Base-by-base conservation (phyloP, 1,140 invertebrate genomes). In the Acromyrmex echinatior region DNA sequence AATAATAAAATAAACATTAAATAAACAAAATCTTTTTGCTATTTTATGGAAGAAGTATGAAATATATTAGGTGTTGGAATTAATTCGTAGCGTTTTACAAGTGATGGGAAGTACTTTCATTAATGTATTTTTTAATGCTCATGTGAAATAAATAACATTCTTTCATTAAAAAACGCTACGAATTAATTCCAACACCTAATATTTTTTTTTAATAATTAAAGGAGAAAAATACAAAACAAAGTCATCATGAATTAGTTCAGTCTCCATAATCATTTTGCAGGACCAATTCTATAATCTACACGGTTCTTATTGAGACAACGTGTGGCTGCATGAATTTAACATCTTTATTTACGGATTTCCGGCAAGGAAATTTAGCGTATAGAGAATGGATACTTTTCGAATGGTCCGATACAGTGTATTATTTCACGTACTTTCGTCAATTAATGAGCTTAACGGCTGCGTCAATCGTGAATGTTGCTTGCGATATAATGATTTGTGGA, bases 371-470 rank as follows among this genome's bases (percentile, higher is more conserved):
- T 7, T 45, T 92, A 14, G 63, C 91, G 1, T 91, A 90, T 62
- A 89, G 84, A 7, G 92, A 88, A 0, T 94, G 92, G 91, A 7
- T 91, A n/a, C 92, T 92, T 0, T 94, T 87, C 39, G 68, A 91
- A 16, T 76, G 74, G 18, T 60, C 63, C 4, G 1, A 28, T 9
- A 2, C 28, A 10, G 21, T 39, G 16, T 80, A 56, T 58, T 87
- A 6, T 94, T 78, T 80, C 90, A 89, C 73, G 1, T 93, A 92
- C 45, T 18, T 68, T 18, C 88, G 91, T 73, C 93, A 94, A 60
- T 49, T 90, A 0, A 39, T 89, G 3, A 62, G 85, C 14, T 58
- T 91, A 58, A 70, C 80, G 0, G 60, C 35, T 0, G 82, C 73
- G 2, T 87, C 90, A 7, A 49, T 88, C 4, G 10, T 93, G 9